A percentile compares a stretch with the other conserved stretches of the same genome.
Evolutionary conservation across 2,113 vertebrate species (phyloP).

Genomic region (Zingel zingel): DNA sequence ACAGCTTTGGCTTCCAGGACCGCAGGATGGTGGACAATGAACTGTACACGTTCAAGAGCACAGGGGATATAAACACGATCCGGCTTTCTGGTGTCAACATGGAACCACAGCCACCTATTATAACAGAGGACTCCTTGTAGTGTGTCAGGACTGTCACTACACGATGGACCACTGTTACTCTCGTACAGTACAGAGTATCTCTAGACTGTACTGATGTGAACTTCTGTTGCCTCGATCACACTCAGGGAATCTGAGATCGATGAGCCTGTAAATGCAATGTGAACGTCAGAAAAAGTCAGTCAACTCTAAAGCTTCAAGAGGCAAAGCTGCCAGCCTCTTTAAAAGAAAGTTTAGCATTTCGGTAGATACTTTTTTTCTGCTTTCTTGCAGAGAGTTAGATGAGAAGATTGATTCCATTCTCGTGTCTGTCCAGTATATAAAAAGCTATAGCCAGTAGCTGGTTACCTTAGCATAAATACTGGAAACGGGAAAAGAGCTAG

Average conservation of each 20-base stretch:
- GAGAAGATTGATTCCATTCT: not conserved
- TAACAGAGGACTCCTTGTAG: slow-evolving; percentile 68
- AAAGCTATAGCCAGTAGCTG: not conserved
- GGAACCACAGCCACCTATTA: slow-evolving; percentile 19
- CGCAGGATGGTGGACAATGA: slow-evolving; percentile 85
- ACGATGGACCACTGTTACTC: slow-evolving; percentile 18
- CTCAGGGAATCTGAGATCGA: slow-evolving; percentile 45
- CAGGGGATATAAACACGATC: slow-evolving; percentile 72
- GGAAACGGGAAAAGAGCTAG: not conserved
- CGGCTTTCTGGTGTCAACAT: slow-evolving; percentile 72
- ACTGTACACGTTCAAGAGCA: slow-evolving; percentile 87
- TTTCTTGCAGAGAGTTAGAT: not conserved
- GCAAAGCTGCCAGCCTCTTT: slow-evolving; percentile 20
- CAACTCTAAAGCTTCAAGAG: slow-evolving; percentile 21
- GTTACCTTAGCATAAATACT: not conserved
- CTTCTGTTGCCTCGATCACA: slow-evolving; percentile 26
- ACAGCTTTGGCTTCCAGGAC: slow-evolving; percentile 81
- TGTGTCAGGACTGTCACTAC: not conserved
- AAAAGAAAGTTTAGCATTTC: slow-evolving; percentile 8
- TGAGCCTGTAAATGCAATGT: not conserved
- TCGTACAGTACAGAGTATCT: not conserved
- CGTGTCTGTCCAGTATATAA: not conserved
- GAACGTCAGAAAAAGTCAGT: not conserved
- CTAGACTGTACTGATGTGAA: slow-evolving; percentile 8
- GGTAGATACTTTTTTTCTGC: not conserved